Conservation (phyloP, 2,113 vertebrate species). For the Empidonax traillii region DNA sequence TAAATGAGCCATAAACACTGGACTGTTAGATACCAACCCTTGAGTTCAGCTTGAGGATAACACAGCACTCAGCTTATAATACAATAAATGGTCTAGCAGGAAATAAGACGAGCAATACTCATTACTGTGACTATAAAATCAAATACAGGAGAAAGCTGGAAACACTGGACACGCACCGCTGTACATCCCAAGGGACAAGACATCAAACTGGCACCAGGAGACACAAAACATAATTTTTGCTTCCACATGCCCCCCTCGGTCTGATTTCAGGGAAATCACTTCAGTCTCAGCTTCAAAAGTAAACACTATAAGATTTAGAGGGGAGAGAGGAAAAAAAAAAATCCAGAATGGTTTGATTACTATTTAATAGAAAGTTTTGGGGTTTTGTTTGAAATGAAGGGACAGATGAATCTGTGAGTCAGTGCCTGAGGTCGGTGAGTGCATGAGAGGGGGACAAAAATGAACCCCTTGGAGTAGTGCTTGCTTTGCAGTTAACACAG, state of each 20-base stretch:
- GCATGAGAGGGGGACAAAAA: background rate
- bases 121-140: background rate
- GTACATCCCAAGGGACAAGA: background rate
- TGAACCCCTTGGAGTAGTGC: background rate
- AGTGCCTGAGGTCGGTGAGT: fast-evolving
- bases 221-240: background rate
- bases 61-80: background rate
- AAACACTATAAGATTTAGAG: background rate
- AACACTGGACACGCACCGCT: background rate
- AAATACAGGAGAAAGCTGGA: background rate
- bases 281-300: background rate
- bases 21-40: background rate
- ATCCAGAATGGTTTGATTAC: background rate
- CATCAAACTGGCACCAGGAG: background rate
- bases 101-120: background rate
- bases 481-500: background rate
- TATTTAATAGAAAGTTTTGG: background rate
- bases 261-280: background rate
- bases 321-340: fast-evolving
- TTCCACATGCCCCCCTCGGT: background rate
- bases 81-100: background rate
- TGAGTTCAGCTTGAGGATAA: background rate
- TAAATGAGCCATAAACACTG: background rate
- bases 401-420: background rate
- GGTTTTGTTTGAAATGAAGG: background rate